Conservation (phyloP, 2,797 vertebrate genomes). For the Cossypha heuglini region DNA sequence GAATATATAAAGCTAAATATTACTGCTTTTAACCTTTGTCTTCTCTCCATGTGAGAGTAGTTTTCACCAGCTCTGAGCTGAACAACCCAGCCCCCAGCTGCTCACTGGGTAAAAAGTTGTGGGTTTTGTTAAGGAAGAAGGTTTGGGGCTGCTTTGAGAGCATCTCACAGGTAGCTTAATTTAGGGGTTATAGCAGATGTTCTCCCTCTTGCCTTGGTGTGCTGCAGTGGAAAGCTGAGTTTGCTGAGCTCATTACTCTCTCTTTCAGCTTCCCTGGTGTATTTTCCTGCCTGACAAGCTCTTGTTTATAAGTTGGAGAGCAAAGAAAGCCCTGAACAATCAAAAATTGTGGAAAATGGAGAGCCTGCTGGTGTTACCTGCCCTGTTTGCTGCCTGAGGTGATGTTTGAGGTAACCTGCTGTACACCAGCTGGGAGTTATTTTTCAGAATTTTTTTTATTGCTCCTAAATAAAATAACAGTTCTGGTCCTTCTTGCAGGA, state of each 20-base stretch:
- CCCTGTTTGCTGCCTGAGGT: not conserved
- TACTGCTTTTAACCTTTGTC: not conserved
- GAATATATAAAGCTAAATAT: not conserved
- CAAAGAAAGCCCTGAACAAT: not conserved
- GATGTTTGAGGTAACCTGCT: not conserved
- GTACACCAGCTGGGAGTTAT: accelerated
- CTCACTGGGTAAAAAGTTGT: accelerated
- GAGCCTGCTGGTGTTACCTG: not conserved
- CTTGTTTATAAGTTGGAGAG: not conserved
- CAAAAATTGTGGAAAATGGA: not conserved
- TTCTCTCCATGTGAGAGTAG: accelerated
- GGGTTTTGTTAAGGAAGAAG: accelerated
- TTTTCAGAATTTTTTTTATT: not conserved
- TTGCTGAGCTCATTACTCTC: not conserved
- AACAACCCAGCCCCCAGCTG: not conserved
- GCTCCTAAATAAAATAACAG: not conserved
- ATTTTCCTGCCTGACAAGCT: not conserved
- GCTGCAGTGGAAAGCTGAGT: not conserved
- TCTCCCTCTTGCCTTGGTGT: not conserved
- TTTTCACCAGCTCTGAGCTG: not conserved
- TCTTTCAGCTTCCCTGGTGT: not conserved
- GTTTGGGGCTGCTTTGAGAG: not conserved
- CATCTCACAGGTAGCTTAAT: not conserved
- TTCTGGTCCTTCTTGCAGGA: not conserved
- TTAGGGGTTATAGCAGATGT: accelerated